phyloP scores from a whole-genome alignment of 2,113 vertebrate species.

The Carlito syrichta region DNA sequence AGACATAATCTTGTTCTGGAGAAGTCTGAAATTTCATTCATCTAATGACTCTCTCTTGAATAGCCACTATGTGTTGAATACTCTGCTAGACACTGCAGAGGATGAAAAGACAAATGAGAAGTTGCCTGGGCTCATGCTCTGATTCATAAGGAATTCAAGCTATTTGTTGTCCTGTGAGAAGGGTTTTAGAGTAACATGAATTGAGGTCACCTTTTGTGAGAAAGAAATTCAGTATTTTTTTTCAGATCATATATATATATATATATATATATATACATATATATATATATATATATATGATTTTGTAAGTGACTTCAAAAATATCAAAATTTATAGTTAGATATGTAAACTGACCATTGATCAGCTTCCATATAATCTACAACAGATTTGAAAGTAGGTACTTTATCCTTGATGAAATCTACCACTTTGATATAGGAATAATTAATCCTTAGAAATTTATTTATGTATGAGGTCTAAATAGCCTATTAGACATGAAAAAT shows the following conservation, averaged over 20 bases:
- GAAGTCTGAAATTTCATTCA: background rate
- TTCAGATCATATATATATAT: background rate
- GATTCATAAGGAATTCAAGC: background rate
- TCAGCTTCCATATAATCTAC: background rate
- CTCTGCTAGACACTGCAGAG: background rate
- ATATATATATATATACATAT: too few species aligned
- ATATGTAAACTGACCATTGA: background rate
- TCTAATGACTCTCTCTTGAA: background rate
- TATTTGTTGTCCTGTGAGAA: background rate
- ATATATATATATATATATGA: too few species aligned
- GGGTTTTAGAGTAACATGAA: background rate
- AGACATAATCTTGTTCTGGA: background rate
- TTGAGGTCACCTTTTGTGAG: background rate
- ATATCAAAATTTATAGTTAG: constrained; percentile 26
- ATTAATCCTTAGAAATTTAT: constrained; percentile 53
- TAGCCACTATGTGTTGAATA: background rate
- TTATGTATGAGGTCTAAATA: constrained; percentile 47
- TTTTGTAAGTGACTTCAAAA: constrained; percentile 45
- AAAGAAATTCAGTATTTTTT: background rate
- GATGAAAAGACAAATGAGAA: background rate
- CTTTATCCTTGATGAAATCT: background rate
- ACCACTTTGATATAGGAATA: constrained; percentile 48
- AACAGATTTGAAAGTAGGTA: background rate
- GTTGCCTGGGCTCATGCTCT: background rate
- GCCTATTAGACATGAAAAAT: constrained; percentile 12